These are phyloP conservation scores for Baryphthengus martii DNA, from an alignment of 2,113 vertebrate genomes.

Conservation along the genomic window DNA sequence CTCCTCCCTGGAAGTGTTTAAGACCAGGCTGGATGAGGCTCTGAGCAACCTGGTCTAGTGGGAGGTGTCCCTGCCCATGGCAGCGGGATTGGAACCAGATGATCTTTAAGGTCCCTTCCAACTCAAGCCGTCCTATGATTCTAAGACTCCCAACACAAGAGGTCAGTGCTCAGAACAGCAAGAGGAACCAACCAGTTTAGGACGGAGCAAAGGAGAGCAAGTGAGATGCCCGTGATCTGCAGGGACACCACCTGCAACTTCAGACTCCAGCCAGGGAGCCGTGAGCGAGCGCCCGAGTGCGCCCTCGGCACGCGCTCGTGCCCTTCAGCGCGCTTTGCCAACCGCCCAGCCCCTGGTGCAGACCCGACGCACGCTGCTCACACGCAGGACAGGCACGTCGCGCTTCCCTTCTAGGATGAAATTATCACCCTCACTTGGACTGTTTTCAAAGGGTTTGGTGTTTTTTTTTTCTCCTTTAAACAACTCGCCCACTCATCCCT, in stretches of 20 bases:
- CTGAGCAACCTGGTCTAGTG: too few relatives aligned
- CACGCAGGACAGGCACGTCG: not conserved
- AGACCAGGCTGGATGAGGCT: too few relatives aligned
- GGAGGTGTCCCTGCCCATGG: too few relatives aligned
- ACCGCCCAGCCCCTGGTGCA: not conserved
- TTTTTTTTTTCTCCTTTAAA: constrained; percentile 11
- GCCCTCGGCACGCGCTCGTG: not conserved
- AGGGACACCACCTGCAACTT: not conserved
- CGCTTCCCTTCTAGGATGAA: not conserved
- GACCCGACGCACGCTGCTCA: not conserved
- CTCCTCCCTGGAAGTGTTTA: too few relatives aligned
- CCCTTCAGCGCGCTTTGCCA: not conserved
- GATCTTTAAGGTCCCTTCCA: too few relatives aligned
- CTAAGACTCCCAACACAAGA: not conserved
- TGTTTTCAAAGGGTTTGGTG: constrained; percentile 6
- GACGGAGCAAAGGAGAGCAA: not conserved
- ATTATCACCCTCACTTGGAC: constrained; percentile 45
- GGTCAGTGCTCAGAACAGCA: not conserved
- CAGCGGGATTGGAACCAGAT: too few relatives aligned
- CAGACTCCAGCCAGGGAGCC: not conserved
- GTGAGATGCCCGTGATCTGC: not conserved
- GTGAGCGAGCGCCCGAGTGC: accelerated
- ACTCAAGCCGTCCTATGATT: too few relatives aligned
- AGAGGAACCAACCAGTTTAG: not conserved
- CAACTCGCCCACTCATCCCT: constrained; percentile 59